Evolutionary conservation across 2,797 vertebrate genomes (phyloP).

Genomic region (Danio jaintianensis): DNA sequence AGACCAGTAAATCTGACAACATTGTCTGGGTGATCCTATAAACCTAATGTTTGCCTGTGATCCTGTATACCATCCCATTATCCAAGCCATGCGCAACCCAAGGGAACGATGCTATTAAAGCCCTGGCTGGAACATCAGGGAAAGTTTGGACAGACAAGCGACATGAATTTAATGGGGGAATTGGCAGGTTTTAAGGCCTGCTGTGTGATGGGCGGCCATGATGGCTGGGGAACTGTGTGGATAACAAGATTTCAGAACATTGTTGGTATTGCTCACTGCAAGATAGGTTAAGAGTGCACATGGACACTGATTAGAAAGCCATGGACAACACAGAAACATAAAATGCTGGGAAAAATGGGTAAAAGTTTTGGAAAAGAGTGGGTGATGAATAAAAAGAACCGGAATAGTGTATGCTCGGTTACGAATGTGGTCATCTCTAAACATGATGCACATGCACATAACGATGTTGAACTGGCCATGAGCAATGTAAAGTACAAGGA

Average conservation of each 20-base stretch:
- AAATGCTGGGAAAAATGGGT: conserved; percentile 2
- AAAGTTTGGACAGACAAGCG: conserved; percentile 6
- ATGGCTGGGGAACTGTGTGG: conserved; percentile 3
- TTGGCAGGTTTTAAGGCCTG: conserved; percentile 14
- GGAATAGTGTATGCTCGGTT: background rate
- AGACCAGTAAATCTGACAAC: conserved; percentile 3
- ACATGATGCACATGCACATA: background rate
- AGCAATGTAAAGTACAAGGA: background rate
- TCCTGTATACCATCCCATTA: conserved; percentile 35
- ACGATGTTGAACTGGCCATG: background rate
- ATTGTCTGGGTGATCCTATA: background rate
- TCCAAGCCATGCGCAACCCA: conserved; percentile 4
- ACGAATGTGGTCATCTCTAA: background rate
- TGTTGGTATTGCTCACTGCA: conserved; percentile 34
- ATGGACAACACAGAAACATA: background rate
- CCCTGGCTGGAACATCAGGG: conserved; percentile 17
- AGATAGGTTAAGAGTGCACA: conserved; percentile 34
- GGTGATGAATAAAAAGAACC: background rate
- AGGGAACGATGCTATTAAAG: conserved; percentile 11
- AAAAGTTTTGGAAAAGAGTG: background rate
- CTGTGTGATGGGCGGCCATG: conserved; percentile 18
- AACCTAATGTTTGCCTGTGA: conserved; percentile 31
- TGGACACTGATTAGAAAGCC: conserved; percentile 33
- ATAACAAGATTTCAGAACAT: conserved; percentile 4
- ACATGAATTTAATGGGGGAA: conserved; percentile 20